Evolutionary conservation across 2,797 vertebrate species (phyloP), one percentile per base, ranked within the genome.

Genomic region (Anniella stebbinsi): DNA sequence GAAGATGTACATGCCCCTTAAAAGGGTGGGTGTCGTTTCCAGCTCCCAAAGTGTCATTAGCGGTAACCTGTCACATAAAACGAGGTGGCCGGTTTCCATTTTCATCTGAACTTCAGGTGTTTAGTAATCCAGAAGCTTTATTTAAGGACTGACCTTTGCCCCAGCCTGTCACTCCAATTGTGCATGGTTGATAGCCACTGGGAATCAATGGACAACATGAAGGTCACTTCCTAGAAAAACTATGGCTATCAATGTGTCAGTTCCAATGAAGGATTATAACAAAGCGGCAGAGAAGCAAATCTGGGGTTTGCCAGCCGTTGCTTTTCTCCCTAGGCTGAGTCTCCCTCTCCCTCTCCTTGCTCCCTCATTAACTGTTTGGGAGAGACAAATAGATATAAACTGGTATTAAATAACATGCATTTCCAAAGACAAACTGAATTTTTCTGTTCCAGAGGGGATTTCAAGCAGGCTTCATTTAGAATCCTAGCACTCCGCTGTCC

Each of bases 121-220:
- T 97, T 97, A 94, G 97, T 97, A 98, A 98, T 97, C 97, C 96
- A 97, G 96, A 96, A 97, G 97, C 97, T 97, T 98, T 98, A 98
- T 98, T 98, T 98, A 98, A 97, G 96, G 97, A 97, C 96, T 98
- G 98, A 98, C 98, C 98, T 98, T 93, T 95, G 97, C 97, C 97
- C 97, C 70, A 81, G 93, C 95, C 95, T 97, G 97, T 98, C 97
- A 97, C 94, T 97, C 96, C 96, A 95, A 96, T 97, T 96, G 97
- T 96, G 92, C 96, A 95, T 73, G 95, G 96, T 95, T 97, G 96
- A 97, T 97, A 96, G 97, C 97, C 97, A 97, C 97, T 97, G 97
- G 96, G 97, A 97, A 98, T 98, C 98, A 94, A 98, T 98, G 98
- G 97, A 96, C 96, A 91, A 97, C 96, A 93, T 97, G 98, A 98